Percentiles rank a stretch among this genome's conserved stretches.
Conservation (phyloP, 2,113 vertebrate species). For the Meleagris gallopavo region DNA sequence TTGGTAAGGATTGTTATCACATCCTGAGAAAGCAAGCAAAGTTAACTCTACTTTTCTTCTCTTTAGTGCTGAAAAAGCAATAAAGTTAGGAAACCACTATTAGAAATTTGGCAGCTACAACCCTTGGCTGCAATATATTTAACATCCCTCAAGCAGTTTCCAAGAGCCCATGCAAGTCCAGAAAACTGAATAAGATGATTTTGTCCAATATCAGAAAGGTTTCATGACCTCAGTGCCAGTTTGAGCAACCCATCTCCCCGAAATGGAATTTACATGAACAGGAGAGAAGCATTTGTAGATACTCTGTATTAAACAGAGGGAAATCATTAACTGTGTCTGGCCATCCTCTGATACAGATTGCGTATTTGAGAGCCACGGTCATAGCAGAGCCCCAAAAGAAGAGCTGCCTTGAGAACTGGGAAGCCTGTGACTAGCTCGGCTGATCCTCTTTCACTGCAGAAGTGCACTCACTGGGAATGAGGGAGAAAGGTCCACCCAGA, state of each 20-base stretch:
- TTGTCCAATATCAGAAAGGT: constrained; percentile 1
- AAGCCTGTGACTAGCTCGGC: rapidly evolving
- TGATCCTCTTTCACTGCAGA: neutral
- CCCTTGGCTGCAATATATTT: constrained; percentile 39
- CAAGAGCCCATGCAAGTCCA: neutral
- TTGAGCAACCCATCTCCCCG: neutral
- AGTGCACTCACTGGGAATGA: neutral
- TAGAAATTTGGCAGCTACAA: neutral
- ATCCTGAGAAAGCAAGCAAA: constrained; percentile 14
- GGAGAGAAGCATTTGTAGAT: neutral
- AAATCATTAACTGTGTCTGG: neutral
- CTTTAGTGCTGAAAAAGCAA: constrained; percentile 38
- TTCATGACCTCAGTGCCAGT: neutral
- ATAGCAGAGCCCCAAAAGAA: neutral
- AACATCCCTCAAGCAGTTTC: constrained; percentile 21
- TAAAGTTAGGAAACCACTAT: constrained; percentile 24
- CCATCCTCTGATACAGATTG: neutral
- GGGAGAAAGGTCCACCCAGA: neutral
- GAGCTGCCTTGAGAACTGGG: neutral
- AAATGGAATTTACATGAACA: constrained; percentile 4
- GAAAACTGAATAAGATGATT: constrained; percentile 6
- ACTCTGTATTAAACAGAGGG: neutral
- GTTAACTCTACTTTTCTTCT: constrained; percentile 27
- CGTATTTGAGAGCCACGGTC: neutral
- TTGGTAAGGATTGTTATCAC: constrained; percentile 5